These are phyloP conservation scores for Vanacampus margaritifer DNA, from an alignment of 2,113 vertebrate genomes.

Conservation along the genomic window DNA sequence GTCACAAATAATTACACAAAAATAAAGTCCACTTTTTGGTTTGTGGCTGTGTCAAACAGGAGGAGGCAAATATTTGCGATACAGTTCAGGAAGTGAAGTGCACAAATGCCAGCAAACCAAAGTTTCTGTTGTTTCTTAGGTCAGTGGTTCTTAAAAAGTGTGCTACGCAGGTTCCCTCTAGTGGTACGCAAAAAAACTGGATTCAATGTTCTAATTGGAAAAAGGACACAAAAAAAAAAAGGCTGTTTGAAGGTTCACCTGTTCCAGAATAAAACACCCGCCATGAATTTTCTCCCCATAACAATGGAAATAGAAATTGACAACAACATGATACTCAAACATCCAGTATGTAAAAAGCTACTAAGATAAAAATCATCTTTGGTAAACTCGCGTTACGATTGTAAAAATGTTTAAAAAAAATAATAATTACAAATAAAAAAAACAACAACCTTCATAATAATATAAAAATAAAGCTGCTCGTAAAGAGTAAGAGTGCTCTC, in stretches of 20 bases:
- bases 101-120: too few species aligned
- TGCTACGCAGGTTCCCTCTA: too few species aligned
- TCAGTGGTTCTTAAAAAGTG: too few species aligned
- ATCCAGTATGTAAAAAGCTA: not conserved
- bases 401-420: constrained; percentile 17
- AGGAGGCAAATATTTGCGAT: too few species aligned
- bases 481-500: constrained; percentile 15
- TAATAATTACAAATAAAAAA: constrained; percentile 27
- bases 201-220: too few species aligned
- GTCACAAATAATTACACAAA: not conserved
- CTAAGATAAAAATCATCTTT: constrained; percentile 41
- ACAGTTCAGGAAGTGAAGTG: too few species aligned
- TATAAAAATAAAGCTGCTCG: constrained; percentile 44
- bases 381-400: constrained; percentile 40
- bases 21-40: not conserved
- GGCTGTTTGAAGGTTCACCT: too few species aligned
- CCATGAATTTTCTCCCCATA: too few species aligned
- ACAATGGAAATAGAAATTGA: not conserved
- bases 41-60: too few species aligned
- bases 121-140: too few species aligned
- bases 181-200: too few species aligned
- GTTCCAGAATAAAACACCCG: too few species aligned
- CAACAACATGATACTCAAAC: not conserved
- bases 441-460: constrained; percentile 41
- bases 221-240: not conserved